These are phyloP conservation scores for Microcaecilia unicolor DNA, from an alignment of 2,797 vertebrate species.

Conservation along the genomic window DNA sequence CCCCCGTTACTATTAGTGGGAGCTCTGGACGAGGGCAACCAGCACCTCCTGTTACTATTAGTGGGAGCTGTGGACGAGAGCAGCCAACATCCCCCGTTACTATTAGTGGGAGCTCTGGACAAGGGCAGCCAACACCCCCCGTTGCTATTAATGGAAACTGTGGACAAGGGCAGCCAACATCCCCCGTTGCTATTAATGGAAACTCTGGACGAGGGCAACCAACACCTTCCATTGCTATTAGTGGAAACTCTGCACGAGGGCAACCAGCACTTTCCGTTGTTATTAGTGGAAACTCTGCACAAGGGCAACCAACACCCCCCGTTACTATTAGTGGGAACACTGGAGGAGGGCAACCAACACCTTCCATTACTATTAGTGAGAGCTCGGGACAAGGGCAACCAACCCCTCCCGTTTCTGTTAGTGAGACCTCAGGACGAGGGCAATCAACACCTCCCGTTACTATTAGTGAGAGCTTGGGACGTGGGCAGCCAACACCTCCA, in stretches of 20 bases:
- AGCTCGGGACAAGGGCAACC: background rate
- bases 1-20: too few species aligned
- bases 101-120: background rate
- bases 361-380: constrained; percentile 1
- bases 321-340: background rate
- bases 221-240: background rate
- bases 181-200: background rate
- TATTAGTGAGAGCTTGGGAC: constrained; percentile 6
- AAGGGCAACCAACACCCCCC: background rate
- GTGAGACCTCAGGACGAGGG: background rate
- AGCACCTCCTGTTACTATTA: too few species aligned
- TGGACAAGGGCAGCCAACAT: background rate
- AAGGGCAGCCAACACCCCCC: background rate
- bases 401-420: background rate
- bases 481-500: background rate
- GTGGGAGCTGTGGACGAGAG: background rate
- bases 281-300: too few species aligned
- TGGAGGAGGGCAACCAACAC: background rate
- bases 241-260: background rate
- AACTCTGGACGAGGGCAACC: background rate
- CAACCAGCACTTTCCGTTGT: background rate
- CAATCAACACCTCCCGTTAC: background rate
- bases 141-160: constrained; percentile 11
- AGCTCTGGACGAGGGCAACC: too few species aligned
- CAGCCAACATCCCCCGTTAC: background rate